Conservation (phyloP, 2,888 invertebrate species). For the Volucella inanis region DNA sequence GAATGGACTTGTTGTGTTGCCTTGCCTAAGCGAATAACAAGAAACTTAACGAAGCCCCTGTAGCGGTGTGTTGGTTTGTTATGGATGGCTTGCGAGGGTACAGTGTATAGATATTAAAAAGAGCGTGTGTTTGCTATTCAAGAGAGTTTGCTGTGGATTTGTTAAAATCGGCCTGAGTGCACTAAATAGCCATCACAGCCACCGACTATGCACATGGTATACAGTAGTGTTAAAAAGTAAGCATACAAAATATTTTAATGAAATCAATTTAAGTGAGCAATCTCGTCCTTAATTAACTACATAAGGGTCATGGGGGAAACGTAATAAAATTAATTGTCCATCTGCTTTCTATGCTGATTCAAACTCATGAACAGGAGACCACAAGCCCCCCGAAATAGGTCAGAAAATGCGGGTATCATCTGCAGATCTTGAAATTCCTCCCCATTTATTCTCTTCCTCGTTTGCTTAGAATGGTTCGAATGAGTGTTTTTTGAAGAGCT, state of each 20-base stretch:
- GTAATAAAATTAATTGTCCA: too few species aligned
- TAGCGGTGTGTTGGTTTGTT: slow-evolving; percentile 2
- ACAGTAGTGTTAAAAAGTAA: slow-evolving; percentile 33
- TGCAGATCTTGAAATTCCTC: too few species aligned
- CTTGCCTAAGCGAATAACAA: slow-evolving; percentile 15
- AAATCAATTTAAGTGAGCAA: too few species aligned
- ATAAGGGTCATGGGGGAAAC: too few species aligned
- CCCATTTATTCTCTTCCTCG: too few species aligned
- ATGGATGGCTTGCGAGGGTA: not conserved
- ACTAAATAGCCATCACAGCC: slow-evolving; percentile 16
- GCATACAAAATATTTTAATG: not conserved
- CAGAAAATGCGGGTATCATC: too few species aligned
- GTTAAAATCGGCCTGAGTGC: slow-evolving; percentile 31
- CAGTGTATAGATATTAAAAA: not conserved
- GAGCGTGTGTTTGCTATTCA: slow-evolving; percentile 8
- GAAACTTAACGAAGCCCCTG: slow-evolving; percentile 56
- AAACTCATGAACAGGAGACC: too few species aligned
- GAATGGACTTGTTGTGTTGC: slow-evolving; percentile 59
- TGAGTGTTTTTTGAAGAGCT: too few species aligned
- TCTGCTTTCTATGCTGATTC: too few species aligned
- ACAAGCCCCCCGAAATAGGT: too few species aligned
- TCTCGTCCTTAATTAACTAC: too few species aligned
- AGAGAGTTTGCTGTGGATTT: slow-evolving; percentile 38
- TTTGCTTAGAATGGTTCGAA: too few species aligned
- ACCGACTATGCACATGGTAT: slow-evolving; percentile 19